These are phyloP conservation scores for Mythimna albipuncta DNA, from an alignment of 2,888 invertebrate species.

Conservation along the genomic window DNA sequence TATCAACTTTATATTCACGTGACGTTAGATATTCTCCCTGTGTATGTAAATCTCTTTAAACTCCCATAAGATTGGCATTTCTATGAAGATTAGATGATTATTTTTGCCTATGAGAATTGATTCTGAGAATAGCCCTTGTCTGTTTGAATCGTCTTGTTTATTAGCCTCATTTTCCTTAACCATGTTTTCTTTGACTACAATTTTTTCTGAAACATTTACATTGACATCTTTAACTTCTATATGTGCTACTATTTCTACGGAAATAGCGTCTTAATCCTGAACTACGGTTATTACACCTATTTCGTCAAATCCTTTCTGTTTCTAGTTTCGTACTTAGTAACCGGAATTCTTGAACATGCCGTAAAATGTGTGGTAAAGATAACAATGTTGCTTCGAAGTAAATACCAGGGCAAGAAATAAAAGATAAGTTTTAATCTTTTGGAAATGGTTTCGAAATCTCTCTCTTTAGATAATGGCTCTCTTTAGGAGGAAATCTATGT, in stretches of 20 bases:
- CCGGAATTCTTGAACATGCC: slow-evolving; percentile 51
- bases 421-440: slow-evolving; percentile 52
- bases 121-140: slow-evolving; percentile 27
- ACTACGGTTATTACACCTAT: slow-evolving; percentile 32
- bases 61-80: slow-evolving; percentile 10
- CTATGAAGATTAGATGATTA: slow-evolving; percentile 33
- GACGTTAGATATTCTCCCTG: slow-evolving; percentile 23
- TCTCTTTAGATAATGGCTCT: slow-evolving; percentile 23
- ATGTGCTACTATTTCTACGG: slow-evolving; percentile 20
- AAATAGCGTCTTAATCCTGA: slow-evolving; percentile 50
- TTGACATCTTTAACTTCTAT: slow-evolving; percentile 5
- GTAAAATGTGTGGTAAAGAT: slow-evolving; percentile 55
- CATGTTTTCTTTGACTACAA: slow-evolving; percentile 11
- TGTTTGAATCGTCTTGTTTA: slow-evolving; percentile 13
- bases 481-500: slow-evolving; percentile 3
- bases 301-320: slow-evolving; percentile 53
- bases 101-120: slow-evolving; percentile 11
- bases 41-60: slow-evolving; percentile 39
- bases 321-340: slow-evolving; percentile 37
- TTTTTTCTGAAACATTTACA: slow-evolving; percentile 24
- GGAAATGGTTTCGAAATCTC: slow-evolving; percentile 47
- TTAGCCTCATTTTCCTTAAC: slow-evolving; percentile 11
- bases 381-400: slow-evolving; percentile 53
- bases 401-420: slow-evolving; percentile 56
- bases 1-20: slow-evolving; percentile 49